Conservation (phyloP, 2,888 invertebrate species). For the Ischnus inquisitorius region DNA sequence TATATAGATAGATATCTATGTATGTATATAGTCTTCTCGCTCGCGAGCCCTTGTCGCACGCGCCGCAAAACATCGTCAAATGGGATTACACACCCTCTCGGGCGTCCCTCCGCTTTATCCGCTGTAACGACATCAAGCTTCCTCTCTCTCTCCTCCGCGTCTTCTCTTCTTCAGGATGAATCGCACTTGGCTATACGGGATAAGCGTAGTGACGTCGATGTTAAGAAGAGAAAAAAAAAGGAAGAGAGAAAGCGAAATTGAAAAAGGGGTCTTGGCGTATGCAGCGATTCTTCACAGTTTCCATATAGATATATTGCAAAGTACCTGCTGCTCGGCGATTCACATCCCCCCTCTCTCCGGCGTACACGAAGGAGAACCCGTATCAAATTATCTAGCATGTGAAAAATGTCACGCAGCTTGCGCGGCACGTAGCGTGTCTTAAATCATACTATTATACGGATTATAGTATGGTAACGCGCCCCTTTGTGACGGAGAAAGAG, state of each 20-base stretch:
- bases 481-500: conserved; percentile 32
- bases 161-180: conserved; percentile 24
- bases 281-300: conserved; percentile 55
- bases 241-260: conserved; percentile 49
- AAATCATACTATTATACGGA: conserved; percentile 62
- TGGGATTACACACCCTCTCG: conserved; percentile 58
- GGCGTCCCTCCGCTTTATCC: conserved; percentile 43
- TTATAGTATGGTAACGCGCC: conserved; percentile 35
- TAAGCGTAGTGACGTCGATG: not conserved
- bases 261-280: conserved; percentile 42
- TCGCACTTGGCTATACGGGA: conserved; percentile 11
- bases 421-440: conserved; percentile 43
- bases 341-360: not conserved
- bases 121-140: conserved; percentile 30
- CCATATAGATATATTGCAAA: conserved; percentile 35
- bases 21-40: not conserved
- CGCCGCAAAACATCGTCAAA: conserved; percentile 48
- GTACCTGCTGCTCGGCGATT: conserved; percentile 26
- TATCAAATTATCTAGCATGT: conserved; percentile 58
- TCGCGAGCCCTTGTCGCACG: conserved; percentile 30
- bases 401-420: conserved; percentile 66
- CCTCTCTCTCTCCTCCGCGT: not conserved
- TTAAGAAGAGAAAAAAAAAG: not conserved
- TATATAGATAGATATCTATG: not conserved
- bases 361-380: conserved; percentile 13